Evolutionary conservation across 2,113 vertebrate species (phyloP), one percentile per base, ranked within the genome.

Genomic region (Polyodon spathula): DNA sequence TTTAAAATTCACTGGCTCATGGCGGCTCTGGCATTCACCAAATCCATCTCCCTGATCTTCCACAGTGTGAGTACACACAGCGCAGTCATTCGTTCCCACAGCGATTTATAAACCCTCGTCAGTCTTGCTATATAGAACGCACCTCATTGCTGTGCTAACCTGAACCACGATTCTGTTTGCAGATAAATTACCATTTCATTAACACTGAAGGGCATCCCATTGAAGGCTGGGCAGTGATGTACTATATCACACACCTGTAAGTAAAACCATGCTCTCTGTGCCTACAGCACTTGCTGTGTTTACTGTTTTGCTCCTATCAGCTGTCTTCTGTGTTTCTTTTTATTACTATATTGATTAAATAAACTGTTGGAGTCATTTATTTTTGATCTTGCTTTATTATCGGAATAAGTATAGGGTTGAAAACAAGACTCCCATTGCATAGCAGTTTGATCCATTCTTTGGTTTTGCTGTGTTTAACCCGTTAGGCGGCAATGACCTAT

Each of bases 1-100:
- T 93, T 90, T 74, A 93, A 90, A 81, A 91, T 90, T 79, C 90
- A 93, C 78, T 93, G 88, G 88, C 80, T 93, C 58, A 93, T 92
- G 90, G 87, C 89, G 0, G 86, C 88, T 0, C 75, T 92, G 70
- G 84, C 83, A 0, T 90, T 91, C 72, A 92, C 89, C 60, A 93
- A 92, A 73, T 73, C 87, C 11, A 44, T 79, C 0, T 91, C 89
- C 0, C 67, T 92, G 54, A 84, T 93, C 10, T 93, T 93, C 74
- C 90, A 89, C 46, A 91, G 88, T 10, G 89, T 93, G 71, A 92
- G 89, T 67, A 9, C 12, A 46, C 6, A 6, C n/a, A n/a, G n/a
- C n/a, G n/a, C n/a, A n/a, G n/a, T n/a, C n/a, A n/a, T n/a, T n/a
- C n/a, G n/a, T n/a, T n/a, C n/a, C n/a, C n/a, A n/a, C n/a, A n/a